Conservation (phyloP, 2,888 invertebrate genomes). For the Serripes groenlandicus region DNA sequence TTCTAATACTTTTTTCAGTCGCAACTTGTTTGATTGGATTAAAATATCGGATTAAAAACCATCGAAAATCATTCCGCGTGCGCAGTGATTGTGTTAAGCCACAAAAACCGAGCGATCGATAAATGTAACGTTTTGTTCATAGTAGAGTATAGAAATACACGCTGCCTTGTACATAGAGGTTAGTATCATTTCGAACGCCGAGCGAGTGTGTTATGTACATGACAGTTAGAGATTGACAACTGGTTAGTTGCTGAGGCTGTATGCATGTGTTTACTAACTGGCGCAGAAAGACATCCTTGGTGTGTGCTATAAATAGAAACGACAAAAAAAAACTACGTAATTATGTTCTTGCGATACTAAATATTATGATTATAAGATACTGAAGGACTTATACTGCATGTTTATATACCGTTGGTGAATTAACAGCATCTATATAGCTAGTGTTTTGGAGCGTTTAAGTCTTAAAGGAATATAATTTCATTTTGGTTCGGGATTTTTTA, state of each 20-base stretch:
- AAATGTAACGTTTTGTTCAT: slow-evolving; percentile 22
- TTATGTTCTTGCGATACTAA: not conserved
- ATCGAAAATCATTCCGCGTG: too few species aligned
- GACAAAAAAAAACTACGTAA: not conserved
- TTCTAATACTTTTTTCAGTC: not conserved
- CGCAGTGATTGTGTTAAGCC: not conserved
- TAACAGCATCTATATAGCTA: too few species aligned
- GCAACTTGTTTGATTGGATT: slow-evolving; percentile 15
- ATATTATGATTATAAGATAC: not conserved
- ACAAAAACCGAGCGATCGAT: slow-evolving; percentile 3
- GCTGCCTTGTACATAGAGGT: not conserved
- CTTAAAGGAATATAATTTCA: too few species aligned
- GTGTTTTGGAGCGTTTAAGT: too few species aligned
- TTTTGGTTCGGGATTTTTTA: too few species aligned
- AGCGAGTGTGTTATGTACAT: slow-evolving; percentile 9
- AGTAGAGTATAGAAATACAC: slow-evolving; percentile 18
- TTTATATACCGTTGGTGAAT: not conserved
- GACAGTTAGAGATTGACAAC: not conserved
- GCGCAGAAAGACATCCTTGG: slow-evolving; percentile 8
- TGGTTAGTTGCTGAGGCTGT: slow-evolving; percentile 2
- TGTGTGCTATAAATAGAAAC: slow-evolving; percentile 18
- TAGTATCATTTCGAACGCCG: not conserved
- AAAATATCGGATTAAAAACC: slow-evolving; percentile 5
- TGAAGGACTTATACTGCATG: not conserved
- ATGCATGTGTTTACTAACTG: slow-evolving; percentile 9